A percentile compares a stretch with the other conserved stretches of the same genome.
Conservation (phyloP, 1,140 invertebrate species). For the Hestina assimilis region DNA sequence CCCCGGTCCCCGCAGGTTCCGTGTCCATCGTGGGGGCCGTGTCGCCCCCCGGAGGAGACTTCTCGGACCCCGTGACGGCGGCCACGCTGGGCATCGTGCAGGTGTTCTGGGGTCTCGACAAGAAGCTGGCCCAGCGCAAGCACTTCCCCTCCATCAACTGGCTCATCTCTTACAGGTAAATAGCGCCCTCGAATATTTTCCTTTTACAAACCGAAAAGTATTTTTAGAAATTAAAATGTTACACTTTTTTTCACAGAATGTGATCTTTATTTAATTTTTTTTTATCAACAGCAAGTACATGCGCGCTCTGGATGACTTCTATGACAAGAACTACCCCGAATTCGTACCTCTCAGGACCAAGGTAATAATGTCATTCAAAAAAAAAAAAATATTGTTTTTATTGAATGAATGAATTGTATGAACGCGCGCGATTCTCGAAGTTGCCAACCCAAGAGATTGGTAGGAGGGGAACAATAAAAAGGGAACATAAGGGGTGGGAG, state of each 20-base stretch:
- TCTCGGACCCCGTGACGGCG: conserved; percentile 99
- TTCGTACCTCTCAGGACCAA: conserved; percentile 97
- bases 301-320: conserved; percentile 98
- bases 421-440: no score
- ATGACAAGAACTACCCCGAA: conserved; percentile 99
- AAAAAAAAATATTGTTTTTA: not conserved
- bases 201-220: no score
- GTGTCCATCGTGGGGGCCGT: conserved; percentile 99
- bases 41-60: conserved; percentile 99
- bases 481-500: no score
- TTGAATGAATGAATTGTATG: no score
- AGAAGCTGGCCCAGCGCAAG: conserved; percentile 99
- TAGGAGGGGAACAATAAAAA: no score
- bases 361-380: conserved; percentile 39
- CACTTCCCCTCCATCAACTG: conserved; percentile 99
- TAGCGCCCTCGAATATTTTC: no score
- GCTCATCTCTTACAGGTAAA: conserved; percentile 98
- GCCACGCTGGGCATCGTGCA: conserved; percentile 99
- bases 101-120: conserved; percentile 99
- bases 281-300: conserved; percentile 93
- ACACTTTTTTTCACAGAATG: no score
- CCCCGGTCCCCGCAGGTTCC: conserved; percentile 84
- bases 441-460: no score
- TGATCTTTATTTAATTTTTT: not conserved
- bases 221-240: no score